Percentiles rank a stretch among this genome's conserved stretches.
Evolutionary conservation across 2,113 vertebrate genomes (phyloP).

Genomic region (Melanotaenia duboulayi): DNA sequence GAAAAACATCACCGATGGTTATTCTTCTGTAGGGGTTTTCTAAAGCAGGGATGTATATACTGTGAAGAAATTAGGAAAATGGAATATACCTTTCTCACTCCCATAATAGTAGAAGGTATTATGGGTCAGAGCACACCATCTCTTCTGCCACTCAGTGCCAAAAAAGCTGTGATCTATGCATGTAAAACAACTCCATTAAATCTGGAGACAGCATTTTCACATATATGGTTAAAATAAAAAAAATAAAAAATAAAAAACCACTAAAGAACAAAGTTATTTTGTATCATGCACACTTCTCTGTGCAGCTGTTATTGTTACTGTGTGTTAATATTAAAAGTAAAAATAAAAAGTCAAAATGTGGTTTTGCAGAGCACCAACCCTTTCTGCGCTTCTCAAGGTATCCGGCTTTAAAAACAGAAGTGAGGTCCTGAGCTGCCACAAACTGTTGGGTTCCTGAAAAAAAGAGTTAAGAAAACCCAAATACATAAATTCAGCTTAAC

Average conservation of each 20-base stretch:
- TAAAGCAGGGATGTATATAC: not conserved
- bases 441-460: slow-evolving; percentile 87
- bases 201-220: not conserved
- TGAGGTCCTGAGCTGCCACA: slow-evolving; percentile 92
- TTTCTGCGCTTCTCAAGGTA: slow-evolving; percentile 97
- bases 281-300: no score
- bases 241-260: not conserved
- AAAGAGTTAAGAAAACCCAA: slow-evolving; percentile 39
- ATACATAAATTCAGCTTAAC: not conserved
- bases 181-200: slow-evolving; percentile 6
- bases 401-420: slow-evolving; percentile 89
- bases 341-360: not conserved
- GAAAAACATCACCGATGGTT: slow-evolving; percentile 1
- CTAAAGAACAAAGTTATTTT: not conserved
- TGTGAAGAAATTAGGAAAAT: not conserved
- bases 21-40: no score
- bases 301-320: no score
- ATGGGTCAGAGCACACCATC: slow-evolving; percentile 94
- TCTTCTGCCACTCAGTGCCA: slow-evolving; percentile 97
- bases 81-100: slow-evolving; percentile 91
- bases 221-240: not conserved
- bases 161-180: slow-evolving; percentile 95
- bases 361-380: slow-evolving; percentile 75
- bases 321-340: not conserved
- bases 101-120: slow-evolving; percentile 94